Base-by-base conservation (phyloP, 2,113 vertebrate species). In the Tachysurus fulvidraco region DNA sequence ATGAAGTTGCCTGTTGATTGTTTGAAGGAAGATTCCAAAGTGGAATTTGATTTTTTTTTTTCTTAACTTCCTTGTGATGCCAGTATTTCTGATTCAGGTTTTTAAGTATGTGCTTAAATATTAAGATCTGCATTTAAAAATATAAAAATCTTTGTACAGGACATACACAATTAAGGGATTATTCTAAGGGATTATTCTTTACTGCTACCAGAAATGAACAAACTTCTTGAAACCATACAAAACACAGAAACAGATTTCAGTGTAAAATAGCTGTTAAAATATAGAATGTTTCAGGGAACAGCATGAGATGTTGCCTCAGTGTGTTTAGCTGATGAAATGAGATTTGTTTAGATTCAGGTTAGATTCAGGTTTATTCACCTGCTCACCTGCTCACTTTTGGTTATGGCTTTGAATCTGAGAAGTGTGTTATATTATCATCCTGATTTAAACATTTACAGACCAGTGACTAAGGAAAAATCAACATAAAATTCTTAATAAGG, bases 231-330 rank as follows among this genome's bases (percentile, higher is more conserved):
- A 88, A 77, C 60, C 67, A 89, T 83, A 87, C 21, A 54, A n/a
- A 77, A 76, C 54, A 78, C 80, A 88, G 50, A 83, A 81, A 13
- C 79, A 90, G 60, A 89, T 50, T 16, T 83, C 86, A 64, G 78
- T 81, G 64, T 85, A 84, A 86, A 81, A 69, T 86, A 88, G 89
- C 84, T 89, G 80, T 89, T 30, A 57, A 89, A 89, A 86, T 69
- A 21, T 12, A 14, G 12, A 19, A 10, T 85, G 13, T 25, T 46
- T 87, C 54, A 78, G 12, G 28, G 67, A 21, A 64, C 54, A 71
- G 41, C 46, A 16, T 50, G n/a, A 79, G 50, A 44, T 67, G 17
- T 73, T 83, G 30, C 28, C 17, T 41, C 19, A 62, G 54, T 50
- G 25, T 52, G 74, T 50, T 41, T 76, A 36, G n/a, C 55, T 44